Percentiles rank a stretch among this genome's conserved stretches.
Evolutionary conservation across 2,113 vertebrate species (phyloP).

Genomic region (Sinocyclocheilus rhinocerous): DNA sequence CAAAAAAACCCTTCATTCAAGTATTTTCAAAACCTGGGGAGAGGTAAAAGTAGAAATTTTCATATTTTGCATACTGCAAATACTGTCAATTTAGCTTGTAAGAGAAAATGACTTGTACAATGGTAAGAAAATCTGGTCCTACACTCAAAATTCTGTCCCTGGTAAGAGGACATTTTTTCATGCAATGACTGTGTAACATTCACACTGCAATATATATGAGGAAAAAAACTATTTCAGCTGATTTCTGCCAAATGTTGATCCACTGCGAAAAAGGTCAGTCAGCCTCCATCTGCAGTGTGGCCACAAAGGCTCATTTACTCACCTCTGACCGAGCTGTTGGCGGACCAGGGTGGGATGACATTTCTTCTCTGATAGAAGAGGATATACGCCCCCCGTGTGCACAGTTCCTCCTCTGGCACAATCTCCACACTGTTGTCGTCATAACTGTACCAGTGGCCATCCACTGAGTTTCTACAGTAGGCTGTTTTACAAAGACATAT

Average conservation of each 20-base stretch:
- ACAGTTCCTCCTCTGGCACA: conserved; percentile 83
- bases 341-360: conserved; percentile 83
- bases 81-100: neutral
- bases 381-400: conserved; percentile 89
- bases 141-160: neutral
- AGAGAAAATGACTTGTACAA: too few relatives aligned
- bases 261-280: neutral
- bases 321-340: conserved; percentile 85
- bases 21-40: too few relatives aligned
- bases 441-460: conserved; percentile 90
- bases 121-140: neutral
- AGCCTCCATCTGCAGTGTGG: neutral
- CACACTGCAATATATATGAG: neutral
- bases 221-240: neutral
- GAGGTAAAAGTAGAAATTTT: too few relatives aligned
- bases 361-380: conserved; percentile 93
- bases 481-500: conserved; percentile 70
- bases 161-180: neutral
- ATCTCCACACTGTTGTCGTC: conserved; percentile 89
- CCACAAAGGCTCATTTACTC: conserved; percentile 24
- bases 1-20: neutral
- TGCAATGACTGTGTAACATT: neutral
- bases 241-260: neutral
- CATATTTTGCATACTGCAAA: neutral
- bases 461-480: conserved; percentile 90